phyloP scores from a whole-genome alignment of 2,888 invertebrate species.

The Sipunculus nudus region DNA sequence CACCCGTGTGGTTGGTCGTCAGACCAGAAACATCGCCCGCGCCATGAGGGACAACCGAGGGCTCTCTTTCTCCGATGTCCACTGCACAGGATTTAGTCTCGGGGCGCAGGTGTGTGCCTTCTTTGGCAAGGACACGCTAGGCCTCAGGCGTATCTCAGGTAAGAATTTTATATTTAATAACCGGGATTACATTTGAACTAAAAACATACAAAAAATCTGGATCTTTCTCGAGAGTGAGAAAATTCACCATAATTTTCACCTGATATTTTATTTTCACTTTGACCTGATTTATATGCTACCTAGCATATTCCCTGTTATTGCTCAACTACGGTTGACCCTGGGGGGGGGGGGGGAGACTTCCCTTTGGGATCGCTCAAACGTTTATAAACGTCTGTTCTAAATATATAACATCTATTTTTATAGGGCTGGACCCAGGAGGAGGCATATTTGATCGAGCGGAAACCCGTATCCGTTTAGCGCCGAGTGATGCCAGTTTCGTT shows the following conservation, averaged over 20 bases:
- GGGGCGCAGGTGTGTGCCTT: slow-evolving; percentile 11
- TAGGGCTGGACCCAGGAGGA: slow-evolving; percentile 18
- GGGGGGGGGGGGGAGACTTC: no score
- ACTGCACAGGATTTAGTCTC: slow-evolving; percentile 12
- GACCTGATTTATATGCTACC: no score
- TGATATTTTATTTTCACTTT: no score
- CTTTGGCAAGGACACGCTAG: slow-evolving; percentile 6
- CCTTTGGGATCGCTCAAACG: no score
- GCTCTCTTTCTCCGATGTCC: background rate
- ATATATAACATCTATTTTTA: background rate
- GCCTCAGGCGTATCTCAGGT: slow-evolving; percentile 12
- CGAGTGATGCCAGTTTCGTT: slow-evolving; percentile 9
- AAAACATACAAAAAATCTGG: no score
- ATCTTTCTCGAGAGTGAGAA: no score
- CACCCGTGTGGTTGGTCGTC: slow-evolving; percentile 14
- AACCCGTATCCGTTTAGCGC: background rate
- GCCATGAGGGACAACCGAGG: background rate
- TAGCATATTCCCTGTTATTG: no score
- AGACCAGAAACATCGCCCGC: slow-evolving; percentile 1
- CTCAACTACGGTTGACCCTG: no score
- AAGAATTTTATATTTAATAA: background rate
- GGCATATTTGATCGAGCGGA: background rate
- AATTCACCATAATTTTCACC: no score
- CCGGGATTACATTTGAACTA: background rate
- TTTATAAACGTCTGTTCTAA: no score